A percentile compares a stretch with the other conserved stretches of the same genome.
Conservation (phyloP, 2,113 vertebrate species). For the Sitta europaea region DNA sequence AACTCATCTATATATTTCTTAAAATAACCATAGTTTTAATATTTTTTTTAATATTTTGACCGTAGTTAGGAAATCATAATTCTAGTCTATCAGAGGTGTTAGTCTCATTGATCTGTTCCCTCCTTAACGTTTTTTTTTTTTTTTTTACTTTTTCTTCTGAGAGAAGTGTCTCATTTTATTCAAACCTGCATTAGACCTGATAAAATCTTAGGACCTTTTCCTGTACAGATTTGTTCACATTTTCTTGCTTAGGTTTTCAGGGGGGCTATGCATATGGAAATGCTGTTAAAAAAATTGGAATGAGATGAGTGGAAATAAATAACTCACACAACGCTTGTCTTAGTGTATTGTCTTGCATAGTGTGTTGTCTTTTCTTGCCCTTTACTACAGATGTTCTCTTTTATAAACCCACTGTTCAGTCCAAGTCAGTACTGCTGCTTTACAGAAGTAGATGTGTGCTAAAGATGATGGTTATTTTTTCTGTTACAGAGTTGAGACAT, state of each 20-base stretch:
- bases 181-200: accelerated
- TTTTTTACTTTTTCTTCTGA: not conserved
- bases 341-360: not conserved
- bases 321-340: not conserved
- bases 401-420: not conserved
- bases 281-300: not conserved
- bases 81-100: not conserved
- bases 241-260: not conserved
- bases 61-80: not conserved
- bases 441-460: not conserved
- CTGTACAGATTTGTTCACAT: not conserved
- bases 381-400: not conserved
- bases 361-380: not conserved
- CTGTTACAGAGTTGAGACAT: not conserved
- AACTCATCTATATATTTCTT: not conserved
- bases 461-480: not conserved
- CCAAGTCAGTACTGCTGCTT: not conserved
- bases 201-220: not conserved
- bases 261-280: not conserved
- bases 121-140: not conserved
- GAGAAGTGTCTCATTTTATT: not conserved
- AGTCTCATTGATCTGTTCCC: not conserved
- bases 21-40: not conserved
- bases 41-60: not conserved
- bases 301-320: not conserved